A percentile compares a stretch with the other conserved stretches of the same genome.
phyloP scores from a whole-genome alignment of 1,140 invertebrate genomes.

The Hycleus phaleratus region DNA sequence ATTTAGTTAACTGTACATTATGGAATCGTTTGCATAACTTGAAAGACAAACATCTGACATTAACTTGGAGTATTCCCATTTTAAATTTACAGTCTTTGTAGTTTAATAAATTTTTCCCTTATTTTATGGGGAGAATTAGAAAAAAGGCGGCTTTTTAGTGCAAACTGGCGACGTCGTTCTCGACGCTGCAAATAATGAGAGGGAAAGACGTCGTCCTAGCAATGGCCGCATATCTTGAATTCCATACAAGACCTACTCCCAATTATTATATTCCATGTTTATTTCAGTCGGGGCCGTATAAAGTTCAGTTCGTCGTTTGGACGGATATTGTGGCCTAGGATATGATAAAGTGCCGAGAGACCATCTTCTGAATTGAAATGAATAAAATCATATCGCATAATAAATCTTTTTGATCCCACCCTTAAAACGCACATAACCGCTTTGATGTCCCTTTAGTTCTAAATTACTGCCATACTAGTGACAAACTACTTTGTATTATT shows the following conservation, averaged over 20 bases:
- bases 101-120: too few species aligned
- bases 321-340: slow-evolving; percentile 28
- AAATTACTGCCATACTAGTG: too few species aligned
- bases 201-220: slow-evolving; percentile 13
- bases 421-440: not conserved
- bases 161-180: too few species aligned
- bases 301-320: slow-evolving; percentile 24
- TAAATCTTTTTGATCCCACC: slow-evolving; percentile 13
- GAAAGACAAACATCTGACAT: too few species aligned
- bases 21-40: too few species aligned
- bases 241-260: slow-evolving; percentile 21
- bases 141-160: too few species aligned
- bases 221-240: slow-evolving; percentile 29
- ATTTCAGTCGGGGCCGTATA: slow-evolving; percentile 27
- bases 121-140: too few species aligned
- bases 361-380: slow-evolving; percentile 29
- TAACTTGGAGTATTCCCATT: too few species aligned
- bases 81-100: too few species aligned
- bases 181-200: slow-evolving; percentile 15
- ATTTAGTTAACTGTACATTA: too few species aligned
- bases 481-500: too few species aligned
- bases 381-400: slow-evolving; percentile 23
- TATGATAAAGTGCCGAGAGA: slow-evolving; percentile 27
- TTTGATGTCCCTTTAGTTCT: slow-evolving; percentile 5
- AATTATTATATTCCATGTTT: slow-evolving; percentile 36